Conservation (phyloP, 2,888 invertebrate species). For the Volucella bombylans region DNA sequence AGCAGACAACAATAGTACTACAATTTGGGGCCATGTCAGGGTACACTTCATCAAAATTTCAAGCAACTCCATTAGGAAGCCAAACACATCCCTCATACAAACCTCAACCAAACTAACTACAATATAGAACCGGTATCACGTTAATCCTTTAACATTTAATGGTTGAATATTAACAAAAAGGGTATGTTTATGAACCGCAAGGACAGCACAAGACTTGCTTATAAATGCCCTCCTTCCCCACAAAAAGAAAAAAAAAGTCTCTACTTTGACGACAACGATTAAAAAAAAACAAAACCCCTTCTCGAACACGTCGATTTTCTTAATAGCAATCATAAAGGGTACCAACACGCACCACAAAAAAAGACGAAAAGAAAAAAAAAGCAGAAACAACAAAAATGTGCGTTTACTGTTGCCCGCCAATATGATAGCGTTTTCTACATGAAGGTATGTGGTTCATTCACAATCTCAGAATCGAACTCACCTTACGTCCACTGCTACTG, state of each 20-base stretch:
- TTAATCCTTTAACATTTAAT: constrained; percentile 60
- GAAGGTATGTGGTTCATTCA: constrained; percentile 52
- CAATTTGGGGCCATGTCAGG: constrained; percentile 26
- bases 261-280: constrained; percentile 39
- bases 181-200: constrained; percentile 49
- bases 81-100: constrained; percentile 16
- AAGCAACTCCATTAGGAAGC: constrained; percentile 50
- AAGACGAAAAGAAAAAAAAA: not conserved
- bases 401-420: constrained; percentile 18
- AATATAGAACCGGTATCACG: constrained; percentile 31
- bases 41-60: constrained; percentile 55
- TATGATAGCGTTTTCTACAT: not conserved
- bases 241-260: constrained; percentile 30
- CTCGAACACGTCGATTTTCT: constrained; percentile 41
- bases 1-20: constrained; percentile 53
- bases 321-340: constrained; percentile 47
- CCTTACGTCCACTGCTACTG: constrained; percentile 81
- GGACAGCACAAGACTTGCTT: constrained; percentile 29
- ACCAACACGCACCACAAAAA: constrained; percentile 55
- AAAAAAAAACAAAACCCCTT: constrained; percentile 50
- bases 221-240: constrained; percentile 14
- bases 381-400: not conserved
- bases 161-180: constrained; percentile 45
- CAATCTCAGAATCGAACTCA: constrained; percentile 77
- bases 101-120: not conserved